phyloP scores from a whole-genome alignment of 2,113 vertebrate species.

The Donacobius atricapilla region DNA sequence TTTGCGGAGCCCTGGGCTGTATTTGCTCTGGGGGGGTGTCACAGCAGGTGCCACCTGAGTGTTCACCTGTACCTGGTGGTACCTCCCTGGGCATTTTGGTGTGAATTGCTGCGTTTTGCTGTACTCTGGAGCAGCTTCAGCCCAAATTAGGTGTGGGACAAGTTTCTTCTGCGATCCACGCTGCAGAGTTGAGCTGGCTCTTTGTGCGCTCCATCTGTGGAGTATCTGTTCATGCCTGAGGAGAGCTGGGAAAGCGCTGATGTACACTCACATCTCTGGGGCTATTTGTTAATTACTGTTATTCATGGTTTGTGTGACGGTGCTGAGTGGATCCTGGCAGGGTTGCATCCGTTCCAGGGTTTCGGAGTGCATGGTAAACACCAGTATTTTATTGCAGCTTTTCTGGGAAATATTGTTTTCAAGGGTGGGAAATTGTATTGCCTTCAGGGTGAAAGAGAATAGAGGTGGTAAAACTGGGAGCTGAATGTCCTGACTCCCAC shows the following conservation, averaged over 20 bases:
- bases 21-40: neutral
- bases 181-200: neutral
- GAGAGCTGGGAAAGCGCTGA: neutral
- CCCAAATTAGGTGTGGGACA: neutral
- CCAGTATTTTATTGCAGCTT: neutral
- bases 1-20: neutral
- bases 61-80: neutral
- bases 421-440: neutral
- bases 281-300: neutral
- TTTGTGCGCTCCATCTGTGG: neutral
- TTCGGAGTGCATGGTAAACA: neutral
- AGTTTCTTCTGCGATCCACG: neutral
- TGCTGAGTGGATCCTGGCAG: neutral
- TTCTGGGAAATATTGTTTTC: slow-evolving; percentile 22
- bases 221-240: neutral
- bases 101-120: neutral
- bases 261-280: neutral
- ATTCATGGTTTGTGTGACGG: neutral
- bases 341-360: neutral
- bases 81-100: neutral
- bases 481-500: slow-evolving; percentile 4
- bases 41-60: neutral
- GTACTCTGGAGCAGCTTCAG: neutral
- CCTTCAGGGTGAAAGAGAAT: neutral
- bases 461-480: neutral